Conservation (phyloP, 2,888 invertebrate species). For the Plagodis pulveraria region DNA sequence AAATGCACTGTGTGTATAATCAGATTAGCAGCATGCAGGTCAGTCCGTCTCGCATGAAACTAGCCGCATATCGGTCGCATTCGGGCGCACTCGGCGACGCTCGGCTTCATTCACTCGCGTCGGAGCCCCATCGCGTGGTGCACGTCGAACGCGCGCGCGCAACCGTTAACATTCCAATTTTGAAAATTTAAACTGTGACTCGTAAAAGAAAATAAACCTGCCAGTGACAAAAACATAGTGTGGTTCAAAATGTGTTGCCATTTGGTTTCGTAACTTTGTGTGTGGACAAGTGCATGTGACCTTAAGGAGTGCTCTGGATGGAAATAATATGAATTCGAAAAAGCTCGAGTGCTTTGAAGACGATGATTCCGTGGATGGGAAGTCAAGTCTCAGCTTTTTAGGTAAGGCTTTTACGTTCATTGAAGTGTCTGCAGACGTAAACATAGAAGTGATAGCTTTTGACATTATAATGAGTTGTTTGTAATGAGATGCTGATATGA, state of each 20-base stretch:
- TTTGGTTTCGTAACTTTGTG: constrained; percentile 41
- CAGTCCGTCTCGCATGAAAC: constrained; percentile 61
- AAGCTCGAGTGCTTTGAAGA: constrained; percentile 80
- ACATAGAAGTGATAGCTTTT: constrained; percentile 40
- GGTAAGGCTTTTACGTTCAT: constrained; percentile 57
- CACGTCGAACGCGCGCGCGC: constrained; percentile 61
- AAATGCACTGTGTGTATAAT: constrained; percentile 64
- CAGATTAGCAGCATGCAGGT: constrained; percentile 75
- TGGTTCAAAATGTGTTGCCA: constrained; percentile 21
- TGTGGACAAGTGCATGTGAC: constrained; percentile 76
- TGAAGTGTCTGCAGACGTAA: constrained; percentile 24
- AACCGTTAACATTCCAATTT: constrained; percentile 63
- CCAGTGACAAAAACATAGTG: constrained; percentile 39
- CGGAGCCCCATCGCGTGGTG: constrained; percentile 57
- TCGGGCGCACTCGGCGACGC: constrained; percentile 38
- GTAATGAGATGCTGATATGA: constrained; percentile 25
- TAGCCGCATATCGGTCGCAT: constrained; percentile 53
- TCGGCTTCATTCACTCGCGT: constrained; percentile 77
- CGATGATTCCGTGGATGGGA: constrained; percentile 74
- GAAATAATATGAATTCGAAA: constrained; percentile 77
- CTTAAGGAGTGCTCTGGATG: constrained; percentile 51
- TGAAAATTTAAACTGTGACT: constrained; percentile 60
- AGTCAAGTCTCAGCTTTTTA: constrained; percentile 81
- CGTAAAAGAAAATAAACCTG: constrained; percentile 36
- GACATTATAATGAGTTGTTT: constrained; percentile 38